Percentiles rank a stretch among this genome's conserved stretches.
phyloP scores from a whole-genome alignment of 92 coral and sea anemone species.

The Porites cylindrica region DNA sequence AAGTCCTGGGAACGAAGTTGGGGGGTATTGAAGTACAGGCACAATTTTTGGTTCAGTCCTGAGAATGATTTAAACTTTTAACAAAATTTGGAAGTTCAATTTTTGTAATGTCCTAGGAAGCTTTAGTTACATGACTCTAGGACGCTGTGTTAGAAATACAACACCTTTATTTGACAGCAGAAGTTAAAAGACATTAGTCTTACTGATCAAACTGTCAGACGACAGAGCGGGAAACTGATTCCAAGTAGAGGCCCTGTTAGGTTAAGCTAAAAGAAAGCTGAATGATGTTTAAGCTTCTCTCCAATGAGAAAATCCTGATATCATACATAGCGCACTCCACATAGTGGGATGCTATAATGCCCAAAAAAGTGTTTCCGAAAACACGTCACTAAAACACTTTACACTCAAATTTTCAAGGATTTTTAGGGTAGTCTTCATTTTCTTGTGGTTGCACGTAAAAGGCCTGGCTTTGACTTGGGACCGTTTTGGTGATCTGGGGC shows the following conservation, averaged over 20 bases:
- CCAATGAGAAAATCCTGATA: not conserved
- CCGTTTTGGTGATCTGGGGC: slow-evolving; percentile 19
- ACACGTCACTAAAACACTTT: not conserved
- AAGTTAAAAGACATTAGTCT: not conserved
- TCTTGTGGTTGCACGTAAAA: slow-evolving; percentile 61
- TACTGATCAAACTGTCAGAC: not conserved
- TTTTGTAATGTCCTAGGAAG: too few relatives aligned
- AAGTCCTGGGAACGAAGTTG: too few relatives aligned
- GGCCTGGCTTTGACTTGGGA: slow-evolving; percentile 43
- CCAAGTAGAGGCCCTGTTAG: not conserved
- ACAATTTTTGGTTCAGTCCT: too few relatives aligned
- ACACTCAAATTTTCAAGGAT: slow-evolving; percentile 42
- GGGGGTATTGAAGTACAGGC: too few relatives aligned
- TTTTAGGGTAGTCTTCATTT: slow-evolving; percentile 70
- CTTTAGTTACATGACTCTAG: not conserved
- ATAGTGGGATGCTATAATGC: not conserved
- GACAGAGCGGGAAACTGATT: not conserved
- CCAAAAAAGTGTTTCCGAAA: not conserved
- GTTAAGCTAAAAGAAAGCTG: not conserved
- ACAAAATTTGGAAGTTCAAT: too few relatives aligned
- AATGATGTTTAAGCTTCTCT: not conserved
- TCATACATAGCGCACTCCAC: slow-evolving; percentile 11
- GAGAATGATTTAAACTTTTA: too few relatives aligned
- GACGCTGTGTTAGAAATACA: slow-evolving; percentile 4
- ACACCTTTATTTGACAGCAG: slow-evolving; percentile 4